Evolutionary conservation across 2,888 invertebrate species (phyloP).

Genomic region (Apomyelois bistriatella): DNA sequence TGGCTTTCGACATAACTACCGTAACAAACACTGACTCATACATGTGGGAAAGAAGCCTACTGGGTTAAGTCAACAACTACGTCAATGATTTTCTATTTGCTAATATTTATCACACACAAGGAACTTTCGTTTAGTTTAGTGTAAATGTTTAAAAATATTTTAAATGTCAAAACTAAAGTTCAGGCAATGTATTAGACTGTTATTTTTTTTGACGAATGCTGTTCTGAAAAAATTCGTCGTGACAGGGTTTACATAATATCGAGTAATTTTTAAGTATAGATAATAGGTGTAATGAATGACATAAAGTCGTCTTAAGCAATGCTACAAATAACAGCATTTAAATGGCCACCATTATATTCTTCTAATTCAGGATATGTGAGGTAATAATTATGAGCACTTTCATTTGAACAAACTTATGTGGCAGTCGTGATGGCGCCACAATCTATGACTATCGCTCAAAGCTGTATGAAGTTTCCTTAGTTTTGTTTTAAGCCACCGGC

Average conservation of each 20-base stretch:
- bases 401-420: too few species aligned
- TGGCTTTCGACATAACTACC: not conserved
- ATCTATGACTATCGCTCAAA: too few species aligned
- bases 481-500: too few species aligned
- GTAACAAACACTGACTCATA: not conserved
- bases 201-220: too few species aligned
- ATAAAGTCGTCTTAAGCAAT: not conserved
- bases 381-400: not conserved
- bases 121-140: not conserved
- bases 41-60: not conserved
- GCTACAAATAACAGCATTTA: not conserved
- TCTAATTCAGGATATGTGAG: slow-evolving; percentile 8
- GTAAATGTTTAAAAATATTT: too few species aligned
- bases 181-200: too few species aligned
- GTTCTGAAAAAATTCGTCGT: too few species aligned
- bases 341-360: not conserved
- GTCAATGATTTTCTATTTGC: slow-evolving; percentile 11
- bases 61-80: slow-evolving; percentile 6
- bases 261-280: too few species aligned
- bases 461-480: too few species aligned
- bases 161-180: too few species aligned
- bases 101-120: slow-evolving; percentile 6
- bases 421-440: too few species aligned
- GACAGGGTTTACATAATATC: too few species aligned
- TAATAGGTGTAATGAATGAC: not conserved